These are phyloP conservation scores for Strongylocentrotus purpuratus DNA, from an alignment of 35 echinoderm and acorn worm genomes.

Conservation along the genomic window DNA sequence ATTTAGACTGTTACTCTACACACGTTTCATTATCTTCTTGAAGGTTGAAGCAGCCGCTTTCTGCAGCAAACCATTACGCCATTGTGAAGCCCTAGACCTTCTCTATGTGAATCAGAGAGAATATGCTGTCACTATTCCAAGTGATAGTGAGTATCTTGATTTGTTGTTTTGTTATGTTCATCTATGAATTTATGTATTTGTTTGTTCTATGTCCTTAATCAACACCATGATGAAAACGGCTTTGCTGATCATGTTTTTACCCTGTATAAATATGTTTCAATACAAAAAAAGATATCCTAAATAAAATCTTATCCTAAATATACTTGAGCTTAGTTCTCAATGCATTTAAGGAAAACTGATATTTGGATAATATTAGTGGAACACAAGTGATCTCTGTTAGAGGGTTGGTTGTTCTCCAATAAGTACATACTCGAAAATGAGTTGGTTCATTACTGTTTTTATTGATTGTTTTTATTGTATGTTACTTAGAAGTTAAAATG, in stretches of 20 bases:
- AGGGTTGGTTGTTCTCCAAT: background rate
- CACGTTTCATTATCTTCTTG: no score
- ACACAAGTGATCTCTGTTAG: no score
- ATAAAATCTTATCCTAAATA: no score
- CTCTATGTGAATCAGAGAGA: slow-evolving; percentile 41
- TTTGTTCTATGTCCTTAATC: no score
- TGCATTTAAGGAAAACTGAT: background rate
- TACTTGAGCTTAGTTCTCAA: no score
- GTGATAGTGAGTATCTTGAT: slow-evolving; percentile 27
- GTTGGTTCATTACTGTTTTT: background rate
- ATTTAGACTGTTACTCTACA: no score
- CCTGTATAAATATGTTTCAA: no score
- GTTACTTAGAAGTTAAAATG: background rate
- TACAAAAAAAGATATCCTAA: no score
- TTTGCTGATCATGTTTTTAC: no score
- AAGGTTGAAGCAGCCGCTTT: slow-evolving; percentile 6
- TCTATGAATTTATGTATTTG: no score
- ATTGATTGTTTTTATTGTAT: background rate
- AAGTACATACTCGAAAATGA: background rate
- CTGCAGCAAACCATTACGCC: background rate
- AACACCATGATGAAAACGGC: no score
- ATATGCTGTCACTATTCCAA: slow-evolving; percentile 25
- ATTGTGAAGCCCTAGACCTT: slow-evolving; percentile 8
- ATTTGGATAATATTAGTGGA: background rate
- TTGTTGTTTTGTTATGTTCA: no score